Percentiles rank a stretch among this genome's conserved stretches.
phyloP scores from a whole-genome alignment of 2,797 vertebrate species.

The Arctocebus calabarensis region DNA sequence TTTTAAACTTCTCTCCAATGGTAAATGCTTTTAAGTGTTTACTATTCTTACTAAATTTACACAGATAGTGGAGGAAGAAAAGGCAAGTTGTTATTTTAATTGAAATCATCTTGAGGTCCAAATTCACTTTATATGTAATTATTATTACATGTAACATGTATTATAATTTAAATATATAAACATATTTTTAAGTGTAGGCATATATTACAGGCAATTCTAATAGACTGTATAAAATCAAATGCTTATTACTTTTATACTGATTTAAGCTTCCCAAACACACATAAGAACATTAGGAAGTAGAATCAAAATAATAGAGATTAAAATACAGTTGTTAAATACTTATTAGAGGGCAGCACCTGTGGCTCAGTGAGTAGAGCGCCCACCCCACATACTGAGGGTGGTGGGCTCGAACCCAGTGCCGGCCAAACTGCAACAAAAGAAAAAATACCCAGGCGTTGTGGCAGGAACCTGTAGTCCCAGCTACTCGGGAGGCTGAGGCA shows the following conservation, averaged over 20 bases:
- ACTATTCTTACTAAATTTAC: constrained; percentile 2
- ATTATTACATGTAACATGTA: not conserved
- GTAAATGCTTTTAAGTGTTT: constrained; percentile 35
- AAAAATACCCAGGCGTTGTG: too few relatives aligned
- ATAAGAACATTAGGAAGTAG: constrained; percentile 26
- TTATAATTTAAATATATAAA: not conserved
- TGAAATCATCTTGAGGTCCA: constrained; percentile 33
- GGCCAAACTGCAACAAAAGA: too few relatives aligned
- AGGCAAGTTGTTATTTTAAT: constrained; percentile 17
- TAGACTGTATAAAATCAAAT: constrained; percentile 26
- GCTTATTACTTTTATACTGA: not conserved
- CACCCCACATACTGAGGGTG: too few relatives aligned
- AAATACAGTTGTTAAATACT: constrained; percentile 39
- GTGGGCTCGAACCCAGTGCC: too few relatives aligned
- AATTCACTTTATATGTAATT: not conserved
- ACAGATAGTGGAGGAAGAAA: not conserved
- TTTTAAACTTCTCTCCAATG: not conserved
- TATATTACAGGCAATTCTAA: not conserved
- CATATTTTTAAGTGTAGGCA: not conserved
- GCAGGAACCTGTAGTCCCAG: too few relatives aligned
- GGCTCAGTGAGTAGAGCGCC: too few relatives aligned
- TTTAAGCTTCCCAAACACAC: not conserved
- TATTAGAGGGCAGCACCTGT: not conserved
- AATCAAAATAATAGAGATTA: constrained; percentile 17
- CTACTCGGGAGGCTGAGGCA: too few relatives aligned